phyloP scores from a whole-genome alignment of 2,797 vertebrate genomes.

The Etheostoma perlongum region DNA sequence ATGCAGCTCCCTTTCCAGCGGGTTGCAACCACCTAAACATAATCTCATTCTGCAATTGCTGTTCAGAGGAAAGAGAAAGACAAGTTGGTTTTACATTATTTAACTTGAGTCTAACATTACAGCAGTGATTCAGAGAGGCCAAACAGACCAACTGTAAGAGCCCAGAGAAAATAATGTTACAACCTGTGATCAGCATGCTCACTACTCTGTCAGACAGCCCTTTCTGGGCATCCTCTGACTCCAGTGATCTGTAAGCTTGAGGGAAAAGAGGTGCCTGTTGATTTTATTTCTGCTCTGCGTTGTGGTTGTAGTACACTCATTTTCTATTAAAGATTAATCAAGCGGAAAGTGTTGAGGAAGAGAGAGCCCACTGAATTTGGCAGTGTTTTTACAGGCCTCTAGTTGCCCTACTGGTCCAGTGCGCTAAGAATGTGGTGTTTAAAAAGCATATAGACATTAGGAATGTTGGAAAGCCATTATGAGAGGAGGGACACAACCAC shows the following conservation, averaged over 20 bases:
- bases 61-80: background rate
- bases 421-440: slow-evolving; percentile 61
- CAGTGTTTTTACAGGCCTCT: slow-evolving; percentile 70
- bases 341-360: slow-evolving; percentile 65
- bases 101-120: slow-evolving; percentile 10
- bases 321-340: slow-evolving; percentile 77
- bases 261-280: slow-evolving; percentile 39
- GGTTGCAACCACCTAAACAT: slow-evolving; percentile 4
- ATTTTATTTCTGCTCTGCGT: slow-evolving; percentile 57
- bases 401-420: slow-evolving; percentile 60
- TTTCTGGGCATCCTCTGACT: slow-evolving; percentile 41
- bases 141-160: slow-evolving; percentile 3
- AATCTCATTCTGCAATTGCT: background rate
- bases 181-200: slow-evolving; percentile 31
- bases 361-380: slow-evolving; percentile 47
- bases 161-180: slow-evolving; percentile 20
- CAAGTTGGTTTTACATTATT: slow-evolving; percentile 25
- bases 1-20: slow-evolving; percentile 10
- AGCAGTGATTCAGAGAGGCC: slow-evolving; percentile 1
- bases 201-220: slow-evolving; percentile 28
- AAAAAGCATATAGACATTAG: slow-evolving; percentile 61
- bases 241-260: slow-evolving; percentile 24
- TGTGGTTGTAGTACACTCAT: slow-evolving; percentile 55
- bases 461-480: slow-evolving; percentile 60
- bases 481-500: slow-evolving; percentile 18